Conservation (phyloP, 2,888 invertebrate species). For the Psococerastis gibbosa region DNA sequence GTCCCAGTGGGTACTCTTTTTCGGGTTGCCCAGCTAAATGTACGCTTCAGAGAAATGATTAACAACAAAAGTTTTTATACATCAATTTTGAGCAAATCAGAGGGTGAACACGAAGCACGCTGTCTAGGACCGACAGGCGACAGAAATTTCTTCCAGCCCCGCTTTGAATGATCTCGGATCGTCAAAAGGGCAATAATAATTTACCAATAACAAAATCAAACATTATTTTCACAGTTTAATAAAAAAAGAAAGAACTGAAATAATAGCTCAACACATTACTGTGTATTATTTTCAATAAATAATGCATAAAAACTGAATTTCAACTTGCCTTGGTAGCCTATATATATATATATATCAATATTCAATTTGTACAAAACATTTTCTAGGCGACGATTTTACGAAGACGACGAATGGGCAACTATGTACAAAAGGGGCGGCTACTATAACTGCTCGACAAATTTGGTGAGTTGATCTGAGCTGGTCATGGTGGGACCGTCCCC, state of each 20-base stretch:
- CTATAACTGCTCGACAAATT: conserved; percentile 92
- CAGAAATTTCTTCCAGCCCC: too few species aligned
- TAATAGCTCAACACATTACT: conserved; percentile 5
- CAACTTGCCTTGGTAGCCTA: conserved; percentile 1
- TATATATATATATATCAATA: background rate
- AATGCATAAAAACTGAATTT: conserved; percentile 10
- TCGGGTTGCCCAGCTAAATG: too few species aligned
- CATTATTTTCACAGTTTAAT: too few species aligned
- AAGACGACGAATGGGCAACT: conserved; percentile 5
- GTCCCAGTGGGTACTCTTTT: too few species aligned
- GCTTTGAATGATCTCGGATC: too few species aligned
- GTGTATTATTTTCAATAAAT: conserved; percentile 9
- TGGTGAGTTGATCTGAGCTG: conserved; percentile 85
- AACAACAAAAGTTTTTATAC: too few species aligned
- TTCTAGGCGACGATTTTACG: background rate
- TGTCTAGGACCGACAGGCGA: too few species aligned
- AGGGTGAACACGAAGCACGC: too few species aligned
- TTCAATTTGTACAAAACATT: conserved; percentile 10
- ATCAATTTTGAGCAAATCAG: too few species aligned
- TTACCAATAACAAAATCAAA: too few species aligned
- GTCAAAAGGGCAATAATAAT: too few species aligned
- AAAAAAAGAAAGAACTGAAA: conserved; percentile 5
- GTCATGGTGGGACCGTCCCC: conserved; percentile 36
- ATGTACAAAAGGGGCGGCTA: conserved; percentile 21
- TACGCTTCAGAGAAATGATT: too few species aligned